Percentiles rank a stretch among this genome's conserved stretches.
These are phyloP conservation scores for Caenorhabditis brenneri DNA, from an alignment of 1,140 invertebrate species.

Conservation along the genomic window DNA sequence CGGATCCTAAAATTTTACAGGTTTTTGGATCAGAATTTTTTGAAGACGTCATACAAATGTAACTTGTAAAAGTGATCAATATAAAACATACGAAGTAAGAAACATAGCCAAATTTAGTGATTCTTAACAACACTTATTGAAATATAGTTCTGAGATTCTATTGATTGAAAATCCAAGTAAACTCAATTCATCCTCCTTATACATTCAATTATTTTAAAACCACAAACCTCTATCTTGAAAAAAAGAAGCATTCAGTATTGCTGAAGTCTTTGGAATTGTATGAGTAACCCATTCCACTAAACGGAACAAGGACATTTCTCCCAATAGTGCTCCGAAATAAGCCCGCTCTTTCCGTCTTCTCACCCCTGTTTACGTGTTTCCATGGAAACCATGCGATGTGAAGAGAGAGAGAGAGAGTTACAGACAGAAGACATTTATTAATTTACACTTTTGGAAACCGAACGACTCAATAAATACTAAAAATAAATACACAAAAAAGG, in stretches of 20 bases:
- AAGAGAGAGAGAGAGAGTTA: neutral
- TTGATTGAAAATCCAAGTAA: no score
- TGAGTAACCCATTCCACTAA: constrained; percentile 13
- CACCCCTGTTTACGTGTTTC: neutral
- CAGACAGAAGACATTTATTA: neutral
- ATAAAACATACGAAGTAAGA: no score
- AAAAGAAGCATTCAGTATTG: neutral
- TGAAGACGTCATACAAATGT: no score
- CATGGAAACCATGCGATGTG: constrained; percentile 12
- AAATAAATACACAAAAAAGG: neutral
- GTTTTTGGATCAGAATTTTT: no score
- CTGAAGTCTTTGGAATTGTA: constrained; percentile 6
- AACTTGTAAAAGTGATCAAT: no score
- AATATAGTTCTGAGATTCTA: no score
- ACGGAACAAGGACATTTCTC: constrained; percentile 44
- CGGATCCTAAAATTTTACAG: no score
- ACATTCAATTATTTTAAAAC: no score
- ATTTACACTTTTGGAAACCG: neutral
- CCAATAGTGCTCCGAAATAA: neutral
- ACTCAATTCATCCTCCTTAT: no score
- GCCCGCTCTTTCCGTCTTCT: neutral
- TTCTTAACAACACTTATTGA: no score
- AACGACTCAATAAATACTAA: neutral
- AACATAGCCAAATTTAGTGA: no score
- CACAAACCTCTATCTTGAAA: constrained; percentile 16